Evolutionary conservation across 2,797 vertebrate genomes (phyloP), one percentile per base, ranked within the genome.

Genomic region (Neopelma chrysocephalum): DNA sequence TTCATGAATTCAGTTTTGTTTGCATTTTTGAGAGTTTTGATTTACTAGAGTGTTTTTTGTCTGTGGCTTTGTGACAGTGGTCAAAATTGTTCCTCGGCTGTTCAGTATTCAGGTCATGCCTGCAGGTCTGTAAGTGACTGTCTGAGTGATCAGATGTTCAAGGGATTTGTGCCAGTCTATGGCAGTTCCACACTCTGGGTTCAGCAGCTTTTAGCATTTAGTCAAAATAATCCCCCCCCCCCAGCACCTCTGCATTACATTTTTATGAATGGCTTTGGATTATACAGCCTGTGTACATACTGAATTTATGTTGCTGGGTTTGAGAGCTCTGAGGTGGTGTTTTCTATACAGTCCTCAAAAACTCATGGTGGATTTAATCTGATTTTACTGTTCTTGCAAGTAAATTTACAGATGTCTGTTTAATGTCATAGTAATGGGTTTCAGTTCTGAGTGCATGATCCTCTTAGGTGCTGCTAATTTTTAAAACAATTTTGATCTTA

Each of bases 91-190:
- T 96, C 60, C 68, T 56, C 31, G 42, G 34, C 12, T 0, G 0
- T 68, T 97, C 81, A 96, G 56, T 90, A 97, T 97, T 97, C 96
- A 92, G 47, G 36, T 95, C 95, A 47, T 71, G 85, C 89, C 90
- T 84, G 61, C 89, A 61, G 57, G 70, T 90, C 92, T 96, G 82
- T 92, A 94, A 96, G 72, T 31, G 4, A 85, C 65, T 85, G 90
- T 69, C 94, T 93, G 87, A 91, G 40, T n/a, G 31, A 91, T 96
- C 93, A 81, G 90, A 72, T 93, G 76, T 91, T 97, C 93, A 84
- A 45, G 92, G 92, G 76, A 85, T 89, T 94, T 71, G 15, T 94
- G 95, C 82, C 95, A 95, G 53, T 88, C 80, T 79, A 89, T 95
- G 95, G 66, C 78, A 96, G 57, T 86, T 91, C 69, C 58, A 66